Evolutionary conservation across 2,888 invertebrate species (phyloP).

Genomic region (Clivina fossor): DNA sequence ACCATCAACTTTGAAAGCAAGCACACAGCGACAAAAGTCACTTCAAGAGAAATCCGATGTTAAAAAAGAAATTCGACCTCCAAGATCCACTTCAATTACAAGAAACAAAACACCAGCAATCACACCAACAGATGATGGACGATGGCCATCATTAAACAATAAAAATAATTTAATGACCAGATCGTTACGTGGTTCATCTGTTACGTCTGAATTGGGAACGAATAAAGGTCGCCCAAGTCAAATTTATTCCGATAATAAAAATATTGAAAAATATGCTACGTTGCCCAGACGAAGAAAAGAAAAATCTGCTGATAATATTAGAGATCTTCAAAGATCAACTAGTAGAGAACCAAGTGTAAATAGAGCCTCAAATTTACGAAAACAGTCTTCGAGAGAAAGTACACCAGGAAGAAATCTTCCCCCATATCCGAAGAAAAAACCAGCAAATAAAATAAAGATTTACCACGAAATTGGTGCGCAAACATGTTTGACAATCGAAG

Average conservation of each 20-base stretch:
- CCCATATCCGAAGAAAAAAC: constrained; percentile 55
- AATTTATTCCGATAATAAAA: constrained; percentile 49
- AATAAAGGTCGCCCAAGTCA: constrained; percentile 46
- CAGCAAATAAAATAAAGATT: constrained; percentile 63
- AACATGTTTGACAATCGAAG: constrained; percentile 71
- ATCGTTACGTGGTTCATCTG: constrained; percentile 50
- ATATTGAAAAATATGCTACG: constrained; percentile 74
- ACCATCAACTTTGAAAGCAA: constrained; percentile 20
- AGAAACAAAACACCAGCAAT: constrained; percentile 56
- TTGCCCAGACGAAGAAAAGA: constrained; percentile 73
- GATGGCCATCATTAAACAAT: constrained; percentile 64
- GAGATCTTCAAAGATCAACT: constrained; percentile 47
- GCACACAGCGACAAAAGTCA: neutral
- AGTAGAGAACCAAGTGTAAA: constrained; percentile 42
- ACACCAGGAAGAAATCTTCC: constrained; percentile 48
- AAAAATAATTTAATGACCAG: constrained; percentile 50
- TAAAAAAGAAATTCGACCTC: constrained; percentile 19
- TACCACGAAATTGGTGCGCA: constrained; percentile 80
- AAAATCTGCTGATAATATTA: constrained; percentile 57
- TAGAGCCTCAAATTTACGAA: constrained; percentile 40
- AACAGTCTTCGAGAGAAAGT: constrained; percentile 45
- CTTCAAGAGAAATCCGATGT: neutral
- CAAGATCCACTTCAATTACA: constrained; percentile 34
- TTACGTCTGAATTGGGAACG: constrained; percentile 48
- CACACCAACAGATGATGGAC: constrained; percentile 68